Evolutionary conservation across 1,140 invertebrate species (phyloP).

Genomic region (Drosophila watanabei): DNA sequence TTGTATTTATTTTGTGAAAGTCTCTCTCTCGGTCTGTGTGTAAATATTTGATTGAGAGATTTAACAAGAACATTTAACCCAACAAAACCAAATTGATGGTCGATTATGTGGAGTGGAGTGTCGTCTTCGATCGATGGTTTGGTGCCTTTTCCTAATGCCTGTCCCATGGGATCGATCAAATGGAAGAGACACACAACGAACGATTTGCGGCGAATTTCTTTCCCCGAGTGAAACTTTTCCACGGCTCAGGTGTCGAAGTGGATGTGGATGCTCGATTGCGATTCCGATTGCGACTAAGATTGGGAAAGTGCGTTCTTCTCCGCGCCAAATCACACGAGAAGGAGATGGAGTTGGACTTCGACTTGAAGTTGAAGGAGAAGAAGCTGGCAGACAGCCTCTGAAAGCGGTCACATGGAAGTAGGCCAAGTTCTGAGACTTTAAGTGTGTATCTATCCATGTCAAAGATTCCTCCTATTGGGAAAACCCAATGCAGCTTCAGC

Average conservation of each 20-base stretch:
- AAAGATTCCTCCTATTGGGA: conserved; percentile 33
- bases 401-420: conserved; percentile 72
- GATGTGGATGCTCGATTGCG: conserved; percentile 14
- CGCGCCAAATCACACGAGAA: conserved; percentile 25
- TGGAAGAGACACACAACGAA: background rate
- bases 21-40: background rate
- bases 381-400: conserved; percentile 31
- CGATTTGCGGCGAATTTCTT: conserved; percentile 20
- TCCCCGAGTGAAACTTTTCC: conserved; percentile 29
- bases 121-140: background rate
- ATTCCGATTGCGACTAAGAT: conserved; percentile 23
- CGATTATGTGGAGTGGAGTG: conserved; percentile 17
- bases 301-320: conserved; percentile 65
- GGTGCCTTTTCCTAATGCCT: conserved; percentile 17
- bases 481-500: conserved; percentile 5
- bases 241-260: conserved; percentile 21
- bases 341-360: background rate
- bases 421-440: conserved; percentile 64
- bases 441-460: conserved; percentile 44
- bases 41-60: conserved; percentile 11
- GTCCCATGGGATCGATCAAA: conserved; percentile 17
- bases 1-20: background rate
- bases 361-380: conserved; percentile 10
- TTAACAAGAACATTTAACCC: conserved; percentile 1
- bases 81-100: background rate